Evolutionary conservation across 2,888 invertebrate genomes (phyloP), one percentile per base, ranked within the genome.

Genomic region (Morpho achilles): DNA sequence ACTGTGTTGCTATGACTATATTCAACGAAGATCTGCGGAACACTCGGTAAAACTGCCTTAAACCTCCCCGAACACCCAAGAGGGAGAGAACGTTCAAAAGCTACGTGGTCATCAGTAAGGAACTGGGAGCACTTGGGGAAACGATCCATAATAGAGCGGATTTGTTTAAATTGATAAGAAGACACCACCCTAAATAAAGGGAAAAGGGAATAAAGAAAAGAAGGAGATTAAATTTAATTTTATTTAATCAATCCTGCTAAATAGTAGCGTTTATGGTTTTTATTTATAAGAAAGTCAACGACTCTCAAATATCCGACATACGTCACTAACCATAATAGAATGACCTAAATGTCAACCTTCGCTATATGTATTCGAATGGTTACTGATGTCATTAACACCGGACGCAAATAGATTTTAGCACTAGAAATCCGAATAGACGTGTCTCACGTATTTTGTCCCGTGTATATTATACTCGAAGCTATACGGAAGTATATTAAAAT

Each of bases 261-360:
- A 32, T 43, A 3, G 9, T 9, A 43, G 9, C 32, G n/a, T 49
- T 49, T 49, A 39, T 49, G 22, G 23, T 9, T 49, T 32, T 10
- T 40, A 50, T 43, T 43, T 43, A 44, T 51, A 43, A 41, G 22
- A 39, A 32, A 9, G 40, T 52, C 52, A 52, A 52, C 44, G 41
- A 42, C 42, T 56, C 52, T 58, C 50, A 66, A 68, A 67, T 63
- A 59, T 61, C 32, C 67, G 41, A 45, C 32, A 52, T 57, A 65
- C 71, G 67, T 73, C 74, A 72, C 70, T 69, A 61, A 65, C 73
- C 64, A 65, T 75, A 74, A 78, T 78, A 79, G 80, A 74, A 69
- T 76, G 84, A 83, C 82, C 84, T 75, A 82, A 81, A 86, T 85
- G 82, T 82, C 80, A 82, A 80, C 75, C 73, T 73, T 71, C 71